A percentile compares a stretch with the other conserved stretches of the same genome.
phyloP scores from a whole-genome alignment of 2,113 vertebrate species.

The Lepus europaeus region DNA sequence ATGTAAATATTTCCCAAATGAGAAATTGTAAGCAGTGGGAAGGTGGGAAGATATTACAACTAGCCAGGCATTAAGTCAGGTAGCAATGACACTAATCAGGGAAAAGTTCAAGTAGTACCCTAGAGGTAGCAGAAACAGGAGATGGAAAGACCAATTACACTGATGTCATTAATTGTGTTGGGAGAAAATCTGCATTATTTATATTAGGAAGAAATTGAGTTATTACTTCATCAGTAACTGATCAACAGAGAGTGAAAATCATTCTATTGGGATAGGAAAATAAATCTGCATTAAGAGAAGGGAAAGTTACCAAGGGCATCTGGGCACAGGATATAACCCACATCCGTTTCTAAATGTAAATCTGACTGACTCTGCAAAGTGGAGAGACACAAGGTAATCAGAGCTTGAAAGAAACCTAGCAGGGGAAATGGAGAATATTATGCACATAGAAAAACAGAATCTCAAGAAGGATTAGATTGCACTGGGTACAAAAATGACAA shows the following conservation, averaged over 20 bases:
- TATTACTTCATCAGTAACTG: neutral
- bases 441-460: neutral
- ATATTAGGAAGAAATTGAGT: neutral
- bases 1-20: neutral
- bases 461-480: neutral
- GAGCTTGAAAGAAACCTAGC: neutral
- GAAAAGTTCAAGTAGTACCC: neutral
- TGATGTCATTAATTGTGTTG: neutral
- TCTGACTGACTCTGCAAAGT: neutral
- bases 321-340: neutral
- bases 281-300: constrained; percentile 5
- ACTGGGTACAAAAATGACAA: neutral
- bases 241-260: neutral
- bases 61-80: neutral
- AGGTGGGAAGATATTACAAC: neutral
- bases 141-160: neutral
- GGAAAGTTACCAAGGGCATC: neutral
- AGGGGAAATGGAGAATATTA: neutral
- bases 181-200: neutral
- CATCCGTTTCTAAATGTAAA: neutral
- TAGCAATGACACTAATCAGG: neutral
- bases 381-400: neutral
- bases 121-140: neutral
- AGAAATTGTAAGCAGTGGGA: neutral
- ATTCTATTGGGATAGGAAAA: neutral